Evolutionary conservation across 1,140 invertebrate genomes (phyloP).

Genomic region (Ceratitis capitata): DNA sequence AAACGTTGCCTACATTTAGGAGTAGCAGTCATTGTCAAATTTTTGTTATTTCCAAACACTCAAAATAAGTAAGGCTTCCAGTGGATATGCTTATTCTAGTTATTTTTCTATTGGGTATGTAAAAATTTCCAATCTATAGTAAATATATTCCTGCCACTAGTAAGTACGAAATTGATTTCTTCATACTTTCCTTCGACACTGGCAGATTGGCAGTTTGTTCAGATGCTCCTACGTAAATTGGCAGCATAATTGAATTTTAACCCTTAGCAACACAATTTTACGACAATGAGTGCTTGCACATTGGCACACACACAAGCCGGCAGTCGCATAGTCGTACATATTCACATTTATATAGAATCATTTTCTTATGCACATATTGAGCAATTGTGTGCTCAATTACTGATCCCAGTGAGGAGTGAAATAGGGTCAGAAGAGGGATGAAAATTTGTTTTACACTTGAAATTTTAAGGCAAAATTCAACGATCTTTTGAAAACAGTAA

Average conservation of each 20-base stretch:
- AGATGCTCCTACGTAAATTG: conserved; percentile 22
- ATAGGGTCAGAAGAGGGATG: no score
- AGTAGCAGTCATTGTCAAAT: no score
- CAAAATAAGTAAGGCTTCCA: no score
- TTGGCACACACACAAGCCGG: neutral
- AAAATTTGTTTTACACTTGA: no score
- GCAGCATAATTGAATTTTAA: conserved; percentile 35
- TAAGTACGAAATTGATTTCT: neutral
- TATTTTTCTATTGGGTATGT: neutral
- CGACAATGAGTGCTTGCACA: neutral
- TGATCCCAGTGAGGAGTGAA: neutral
- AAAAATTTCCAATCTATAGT: neutral
- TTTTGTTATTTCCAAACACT: no score
- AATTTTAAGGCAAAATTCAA: no score
- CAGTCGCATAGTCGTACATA: no score
- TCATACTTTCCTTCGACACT: neutral
- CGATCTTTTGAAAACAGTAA: no score
- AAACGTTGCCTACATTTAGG: no score
- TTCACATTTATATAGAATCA: neutral
- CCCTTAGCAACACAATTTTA: conserved; percentile 11
- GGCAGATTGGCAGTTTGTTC: neutral
- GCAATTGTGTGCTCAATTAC: neutral
- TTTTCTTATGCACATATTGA: neutral
- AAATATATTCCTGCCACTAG: neutral
- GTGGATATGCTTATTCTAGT: no score